phyloP scores from a whole-genome alignment of 2,888 invertebrate genomes.

The Ptychoptera albimana region DNA sequence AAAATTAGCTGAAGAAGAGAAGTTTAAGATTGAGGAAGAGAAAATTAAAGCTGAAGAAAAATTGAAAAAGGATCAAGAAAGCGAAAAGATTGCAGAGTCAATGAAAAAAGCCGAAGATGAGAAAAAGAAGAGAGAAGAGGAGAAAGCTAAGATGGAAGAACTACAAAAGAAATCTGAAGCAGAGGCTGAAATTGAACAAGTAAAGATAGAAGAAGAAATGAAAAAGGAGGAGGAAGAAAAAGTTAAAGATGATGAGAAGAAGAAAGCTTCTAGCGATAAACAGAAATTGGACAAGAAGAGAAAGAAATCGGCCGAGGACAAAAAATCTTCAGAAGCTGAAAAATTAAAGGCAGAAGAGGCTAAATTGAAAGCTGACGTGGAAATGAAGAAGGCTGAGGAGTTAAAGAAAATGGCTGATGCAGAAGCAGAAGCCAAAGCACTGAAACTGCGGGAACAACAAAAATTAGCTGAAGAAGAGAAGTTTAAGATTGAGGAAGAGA shows the following conservation, averaged over 20 bases:
- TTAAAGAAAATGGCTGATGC: slow-evolving; percentile 2
- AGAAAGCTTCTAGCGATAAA: background rate
- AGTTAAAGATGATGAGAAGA: slow-evolving; percentile 8
- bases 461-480: slow-evolving; percentile 22
- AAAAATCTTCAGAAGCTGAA: too few species aligned
- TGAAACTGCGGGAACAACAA: slow-evolving; percentile 12
- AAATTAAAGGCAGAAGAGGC: slow-evolving; percentile 8
- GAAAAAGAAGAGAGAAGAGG: slow-evolving; percentile 11
- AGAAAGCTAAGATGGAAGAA: slow-evolving; percentile 8
- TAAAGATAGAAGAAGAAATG: slow-evolving; percentile 5
- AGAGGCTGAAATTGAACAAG: slow-evolving; percentile 6
- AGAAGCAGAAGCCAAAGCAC: slow-evolving; percentile 9
- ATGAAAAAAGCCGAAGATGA: slow-evolving; percentile 13
- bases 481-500: slow-evolving; percentile 15
- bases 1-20: slow-evolving; percentile 6
- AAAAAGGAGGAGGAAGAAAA: slow-evolving; percentile 7
- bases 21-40: background rate
- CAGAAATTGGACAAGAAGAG: background rate
- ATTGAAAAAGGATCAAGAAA: background rate
- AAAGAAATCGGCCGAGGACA: background rate
- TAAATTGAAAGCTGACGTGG: slow-evolving; percentile 7
- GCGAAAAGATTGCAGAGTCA: slow-evolving; percentile 8
- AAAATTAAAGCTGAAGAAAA: slow-evolving; percentile 1
- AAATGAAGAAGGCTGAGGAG: slow-evolving; percentile 8
- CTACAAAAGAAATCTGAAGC: slow-evolving; percentile 9